These are phyloP conservation scores for Isurus oxyrinchus DNA, from an alignment of 2,113 vertebrate genomes.

Conservation along the genomic window DNA sequence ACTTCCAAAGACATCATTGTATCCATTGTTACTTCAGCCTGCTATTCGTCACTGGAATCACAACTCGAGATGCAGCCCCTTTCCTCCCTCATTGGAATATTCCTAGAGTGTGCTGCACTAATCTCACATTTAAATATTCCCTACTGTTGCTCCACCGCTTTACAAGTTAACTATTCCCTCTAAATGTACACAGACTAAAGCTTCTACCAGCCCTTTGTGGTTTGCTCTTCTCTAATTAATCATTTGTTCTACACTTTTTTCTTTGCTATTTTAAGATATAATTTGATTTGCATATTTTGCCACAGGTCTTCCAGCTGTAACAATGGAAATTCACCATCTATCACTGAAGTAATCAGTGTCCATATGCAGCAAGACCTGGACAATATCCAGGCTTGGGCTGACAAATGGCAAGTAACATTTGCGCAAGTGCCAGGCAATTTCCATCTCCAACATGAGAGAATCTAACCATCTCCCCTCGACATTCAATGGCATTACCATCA, in stretches of 20 bases:
- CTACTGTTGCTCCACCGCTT: not conserved
- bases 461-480: too few species aligned
- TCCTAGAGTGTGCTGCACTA: not conserved
- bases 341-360: not conserved
- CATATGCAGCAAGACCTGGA: too few species aligned
- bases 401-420: too few species aligned
- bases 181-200: not conserved
- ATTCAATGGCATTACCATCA: too few species aligned
- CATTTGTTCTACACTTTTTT: not conserved
- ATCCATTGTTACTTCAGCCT: not conserved
- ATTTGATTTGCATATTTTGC: constrained; percentile 14
- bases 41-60: not conserved
- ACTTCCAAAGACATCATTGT: not conserved
- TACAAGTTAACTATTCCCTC: not conserved
- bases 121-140: not conserved
- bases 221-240: not conserved
- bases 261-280: not conserved
- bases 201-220: not conserved
- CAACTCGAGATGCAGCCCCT: not conserved
- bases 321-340: not conserved
- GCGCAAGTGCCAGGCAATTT: too few species aligned
- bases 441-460: too few species aligned
- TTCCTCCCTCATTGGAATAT: not conserved
- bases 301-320: not conserved
- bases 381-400: too few species aligned